Evolutionary conservation across 1,140 invertebrate species (phyloP).

Genomic region (Rhizoglyphus robini): DNA sequence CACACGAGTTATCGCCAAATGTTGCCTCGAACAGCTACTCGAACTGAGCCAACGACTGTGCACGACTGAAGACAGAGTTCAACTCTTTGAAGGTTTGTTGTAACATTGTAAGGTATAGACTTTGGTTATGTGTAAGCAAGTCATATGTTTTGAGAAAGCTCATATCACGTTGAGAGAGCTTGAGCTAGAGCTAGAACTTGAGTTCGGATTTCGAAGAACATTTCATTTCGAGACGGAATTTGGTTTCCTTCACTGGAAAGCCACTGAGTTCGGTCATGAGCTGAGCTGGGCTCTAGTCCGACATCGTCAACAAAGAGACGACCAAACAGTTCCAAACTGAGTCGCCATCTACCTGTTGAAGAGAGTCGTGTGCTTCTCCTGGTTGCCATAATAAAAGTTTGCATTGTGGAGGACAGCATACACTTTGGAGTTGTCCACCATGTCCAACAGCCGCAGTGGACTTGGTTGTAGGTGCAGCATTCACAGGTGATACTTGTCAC

Average conservation of each 20-base stretch:
- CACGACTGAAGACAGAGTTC: constrained; percentile 81
- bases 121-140: constrained; percentile 84
- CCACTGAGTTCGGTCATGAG: constrained; percentile 85
- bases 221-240: constrained; percentile 95
- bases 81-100: constrained; percentile 94
- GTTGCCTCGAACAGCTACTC: constrained; percentile 50
- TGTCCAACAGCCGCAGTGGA: no score
- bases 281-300: constrained; percentile 83
- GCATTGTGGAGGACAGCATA: not conserved
- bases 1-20: constrained; percentile 98
- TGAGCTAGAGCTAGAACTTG: not conserved
- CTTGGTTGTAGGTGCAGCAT: no score
- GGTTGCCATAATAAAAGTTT: constrained; percentile 17
- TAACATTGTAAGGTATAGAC: constrained; percentile 67
- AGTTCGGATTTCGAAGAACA: constrained; percentile 66
- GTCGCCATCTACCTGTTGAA: constrained; percentile 79
- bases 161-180: constrained; percentile 79
- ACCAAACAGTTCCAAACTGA: constrained; percentile 87
- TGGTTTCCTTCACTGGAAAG: constrained; percentile 91
- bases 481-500: not conserved
- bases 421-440: no score
- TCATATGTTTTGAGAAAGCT: constrained; percentile 69
- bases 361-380: constrained; percentile 55
- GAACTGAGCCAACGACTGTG: constrained; percentile 63
- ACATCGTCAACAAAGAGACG: constrained; percentile 96